These are phyloP conservation scores for Sphinx pinastri DNA, from an alignment of 2,888 invertebrate species.

Conservation along the genomic window DNA sequence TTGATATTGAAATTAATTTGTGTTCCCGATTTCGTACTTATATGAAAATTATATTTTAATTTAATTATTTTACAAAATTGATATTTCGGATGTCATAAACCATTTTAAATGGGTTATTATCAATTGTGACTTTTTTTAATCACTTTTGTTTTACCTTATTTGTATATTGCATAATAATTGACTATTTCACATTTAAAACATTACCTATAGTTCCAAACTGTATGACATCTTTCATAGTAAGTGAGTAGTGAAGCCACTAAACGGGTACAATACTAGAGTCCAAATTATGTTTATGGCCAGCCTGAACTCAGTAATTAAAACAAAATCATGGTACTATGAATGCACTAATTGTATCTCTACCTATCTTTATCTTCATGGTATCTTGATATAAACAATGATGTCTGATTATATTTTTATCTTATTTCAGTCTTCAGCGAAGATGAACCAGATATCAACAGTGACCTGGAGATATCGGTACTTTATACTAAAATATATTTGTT, in stretches of 20 bases:
- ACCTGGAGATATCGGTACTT: slow-evolving; percentile 94
- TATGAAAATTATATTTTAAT: neutral
- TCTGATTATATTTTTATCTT: slow-evolving; percentile 30
- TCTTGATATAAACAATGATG: neutral
- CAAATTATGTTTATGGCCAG: too few relatives aligned
- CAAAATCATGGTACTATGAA: too few relatives aligned
- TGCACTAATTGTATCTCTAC: too few relatives aligned
- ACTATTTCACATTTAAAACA: too few relatives aligned
- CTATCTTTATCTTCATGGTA: too few relatives aligned
- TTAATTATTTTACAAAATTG: neutral
- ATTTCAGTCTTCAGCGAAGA: slow-evolving; percentile 93
- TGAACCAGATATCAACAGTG: slow-evolving; percentile 93
- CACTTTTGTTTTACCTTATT: neutral
- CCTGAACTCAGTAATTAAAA: too few relatives aligned
- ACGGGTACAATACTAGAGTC: too few relatives aligned
- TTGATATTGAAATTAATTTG: slow-evolving; percentile 53
- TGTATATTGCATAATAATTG: neutral
- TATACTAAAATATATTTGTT: slow-evolving; percentile 27
- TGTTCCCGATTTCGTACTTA: slow-evolving; percentile 31
- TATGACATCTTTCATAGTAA: too few relatives aligned
- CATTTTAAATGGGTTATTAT: neutral
- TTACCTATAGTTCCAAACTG: too few relatives aligned
- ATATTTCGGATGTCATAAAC: neutral
- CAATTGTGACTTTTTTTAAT: neutral
- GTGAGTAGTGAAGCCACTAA: too few relatives aligned